Conservation (phyloP, 2,888 invertebrate genomes). For the Galerucella nymphaeae region DNA sequence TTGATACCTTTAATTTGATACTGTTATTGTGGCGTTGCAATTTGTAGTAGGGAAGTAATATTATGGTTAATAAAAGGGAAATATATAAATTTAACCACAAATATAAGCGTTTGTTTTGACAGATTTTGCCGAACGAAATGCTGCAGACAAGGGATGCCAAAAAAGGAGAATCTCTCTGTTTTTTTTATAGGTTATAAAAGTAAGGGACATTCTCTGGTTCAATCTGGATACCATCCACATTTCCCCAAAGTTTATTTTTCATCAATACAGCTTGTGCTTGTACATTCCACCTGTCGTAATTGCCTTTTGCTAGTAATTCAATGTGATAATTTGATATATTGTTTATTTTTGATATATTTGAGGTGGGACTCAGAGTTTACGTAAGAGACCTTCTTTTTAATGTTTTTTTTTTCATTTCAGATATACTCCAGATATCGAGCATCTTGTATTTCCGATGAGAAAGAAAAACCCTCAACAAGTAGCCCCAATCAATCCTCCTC, state of each 20-base stretch:
- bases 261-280: no score
- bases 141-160: no score
- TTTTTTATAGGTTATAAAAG: no score
- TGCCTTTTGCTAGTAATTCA: no score
- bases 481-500: conserved; percentile 61
- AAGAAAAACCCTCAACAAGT: conserved; percentile 62
- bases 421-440: conserved; percentile 68
- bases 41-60: no score
- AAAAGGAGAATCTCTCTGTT: no score
- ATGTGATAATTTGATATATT: neutral
- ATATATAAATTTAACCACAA: neutral
- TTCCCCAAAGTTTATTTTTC: no score
- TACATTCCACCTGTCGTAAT: no score
- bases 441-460: conserved; percentile 68
- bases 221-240: no score
- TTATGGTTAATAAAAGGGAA: neutral
- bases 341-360: neutral
- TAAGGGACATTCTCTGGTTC: no score
- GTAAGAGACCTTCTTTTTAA: neutral
- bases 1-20: neutral
- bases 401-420: conserved; percentile 37
- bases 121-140: no score
- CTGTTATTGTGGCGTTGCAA: neutral
- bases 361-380: neutral
- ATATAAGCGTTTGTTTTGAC: no score